A percentile compares a stretch with the other conserved stretches of the same genome.
phyloP scores from a whole-genome alignment of 2,113 vertebrate species.

The Hippocampus abdominalis region DNA sequence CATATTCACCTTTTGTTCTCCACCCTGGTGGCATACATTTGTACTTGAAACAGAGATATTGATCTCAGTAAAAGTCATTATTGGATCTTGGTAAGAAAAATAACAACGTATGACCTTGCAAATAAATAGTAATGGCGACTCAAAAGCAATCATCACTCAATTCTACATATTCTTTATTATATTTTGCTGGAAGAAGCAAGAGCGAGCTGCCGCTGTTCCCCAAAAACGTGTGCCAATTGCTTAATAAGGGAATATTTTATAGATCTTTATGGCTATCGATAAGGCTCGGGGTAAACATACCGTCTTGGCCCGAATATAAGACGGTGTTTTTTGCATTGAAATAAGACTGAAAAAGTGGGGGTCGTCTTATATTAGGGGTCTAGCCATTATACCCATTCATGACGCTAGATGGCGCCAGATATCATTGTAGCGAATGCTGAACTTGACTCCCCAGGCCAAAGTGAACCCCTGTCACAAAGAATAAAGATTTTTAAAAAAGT shows the following conservation, averaged over 20 bases:
- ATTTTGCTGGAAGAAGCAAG: slow-evolving; percentile 57
- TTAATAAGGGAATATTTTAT: slow-evolving; percentile 45
- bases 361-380: too few species aligned
- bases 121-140: slow-evolving; percentile 61
- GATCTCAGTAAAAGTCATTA: slow-evolving; percentile 71
- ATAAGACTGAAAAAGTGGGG: too few species aligned
- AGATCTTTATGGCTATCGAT: slow-evolving; percentile 23
- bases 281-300: slow-evolving; percentile 20
- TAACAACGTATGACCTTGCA: slow-evolving; percentile 64
- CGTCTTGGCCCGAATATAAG: too few species aligned
- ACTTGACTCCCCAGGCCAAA: too few species aligned
- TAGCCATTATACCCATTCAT: too few species aligned
- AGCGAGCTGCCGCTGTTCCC: slow-evolving; percentile 41
- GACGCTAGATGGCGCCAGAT: too few species aligned
- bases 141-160: slow-evolving; percentile 63
- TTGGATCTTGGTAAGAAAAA: slow-evolving; percentile 51
- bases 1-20: slow-evolving; percentile 23
- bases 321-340: too few species aligned
- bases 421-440: too few species aligned
- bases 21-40: slow-evolving; percentile 24
- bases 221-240: slow-evolving; percentile 37
- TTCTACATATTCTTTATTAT: slow-evolving; percentile 68
- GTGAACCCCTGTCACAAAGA: too few species aligned
- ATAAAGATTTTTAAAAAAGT: too few species aligned
- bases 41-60: slow-evolving; percentile 51